Conservation (phyloP, 2,113 vertebrate species). For the Ascaphus truei region DNA sequence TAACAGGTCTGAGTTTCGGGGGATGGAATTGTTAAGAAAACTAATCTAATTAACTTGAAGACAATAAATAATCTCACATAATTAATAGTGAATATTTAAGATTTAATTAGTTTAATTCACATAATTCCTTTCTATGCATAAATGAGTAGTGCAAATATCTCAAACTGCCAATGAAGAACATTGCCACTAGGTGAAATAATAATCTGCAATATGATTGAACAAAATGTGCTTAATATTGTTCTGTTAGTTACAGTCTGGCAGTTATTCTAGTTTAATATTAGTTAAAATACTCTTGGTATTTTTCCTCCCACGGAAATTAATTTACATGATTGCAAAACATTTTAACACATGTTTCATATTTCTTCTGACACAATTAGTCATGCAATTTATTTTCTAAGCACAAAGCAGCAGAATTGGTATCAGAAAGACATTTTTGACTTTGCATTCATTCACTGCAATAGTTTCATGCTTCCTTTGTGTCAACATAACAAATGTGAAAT, state of each 20-base stretch:
- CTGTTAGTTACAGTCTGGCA: not conserved
- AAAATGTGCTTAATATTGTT: not conserved
- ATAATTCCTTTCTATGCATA: not conserved
- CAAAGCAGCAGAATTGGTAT: not conserved
- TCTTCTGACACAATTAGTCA: constrained; percentile 15
- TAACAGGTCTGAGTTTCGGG: not conserved
- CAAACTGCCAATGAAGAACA: not conserved
- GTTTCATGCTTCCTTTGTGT: no score
- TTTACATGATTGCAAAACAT: constrained; percentile 25
- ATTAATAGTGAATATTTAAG: not conserved
- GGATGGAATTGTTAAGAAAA: not conserved
- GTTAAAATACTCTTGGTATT: not conserved
- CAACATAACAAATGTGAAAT: no score
- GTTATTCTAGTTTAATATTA: constrained; percentile 10
- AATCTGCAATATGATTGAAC: not conserved
- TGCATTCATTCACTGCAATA: not conserved
- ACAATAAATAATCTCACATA: not conserved
- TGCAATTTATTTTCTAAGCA: not conserved
- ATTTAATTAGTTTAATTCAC: not conserved
- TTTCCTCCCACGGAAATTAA: constrained; percentile 14
- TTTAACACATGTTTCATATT: not conserved
- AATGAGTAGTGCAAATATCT: not conserved
- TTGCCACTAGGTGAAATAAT: not conserved
- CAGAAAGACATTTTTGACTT: not conserved
- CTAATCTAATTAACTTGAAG: not conserved